These are phyloP conservation scores for Chymomyza costata DNA, from an alignment of 1,140 invertebrate genomes.

Conservation along the genomic window DNA sequence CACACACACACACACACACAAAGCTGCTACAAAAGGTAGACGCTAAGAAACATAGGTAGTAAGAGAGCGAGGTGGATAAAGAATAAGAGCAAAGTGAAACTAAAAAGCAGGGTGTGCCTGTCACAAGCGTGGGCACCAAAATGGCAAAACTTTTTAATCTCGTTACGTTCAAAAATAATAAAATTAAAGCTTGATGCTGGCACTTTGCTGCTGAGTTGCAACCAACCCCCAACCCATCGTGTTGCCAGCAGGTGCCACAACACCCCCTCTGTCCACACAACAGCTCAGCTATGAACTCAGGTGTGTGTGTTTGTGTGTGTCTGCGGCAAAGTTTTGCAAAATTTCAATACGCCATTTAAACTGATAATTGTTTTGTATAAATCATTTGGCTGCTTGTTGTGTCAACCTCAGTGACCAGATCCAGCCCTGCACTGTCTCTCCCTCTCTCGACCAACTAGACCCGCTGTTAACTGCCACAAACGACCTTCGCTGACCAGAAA, in stretches of 20 bases:
- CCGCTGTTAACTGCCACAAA: conserved; percentile 10
- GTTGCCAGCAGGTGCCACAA: conserved; percentile 1
- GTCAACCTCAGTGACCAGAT: no score
- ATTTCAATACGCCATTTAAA: conserved; percentile 72
- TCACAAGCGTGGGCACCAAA: conserved; percentile 40
- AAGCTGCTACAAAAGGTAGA: background rate
- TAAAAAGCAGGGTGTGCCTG: conserved; percentile 27
- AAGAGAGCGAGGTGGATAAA: background rate
- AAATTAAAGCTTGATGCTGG: conserved; percentile 58
- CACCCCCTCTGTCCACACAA: no score
- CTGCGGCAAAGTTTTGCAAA: conserved; percentile 39
- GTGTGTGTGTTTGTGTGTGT: background rate
- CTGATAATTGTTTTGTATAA: conserved; percentile 68
- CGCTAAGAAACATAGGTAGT: background rate
- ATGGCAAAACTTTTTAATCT: conserved; percentile 62
- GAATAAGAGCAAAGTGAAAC: no score
- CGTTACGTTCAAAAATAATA: conserved; percentile 63
- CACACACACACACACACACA: no score
- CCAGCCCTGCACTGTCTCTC: background rate
- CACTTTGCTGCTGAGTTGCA: no score
- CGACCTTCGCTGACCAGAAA: conserved; percentile 50
- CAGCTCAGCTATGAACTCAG: conserved; percentile 22
- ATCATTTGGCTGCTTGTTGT: conserved; percentile 55
- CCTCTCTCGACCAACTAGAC: background rate
- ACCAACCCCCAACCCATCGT: no score